Conservation (phyloP, 2,888 invertebrate genomes). For the Heliconius aoede region DNA sequence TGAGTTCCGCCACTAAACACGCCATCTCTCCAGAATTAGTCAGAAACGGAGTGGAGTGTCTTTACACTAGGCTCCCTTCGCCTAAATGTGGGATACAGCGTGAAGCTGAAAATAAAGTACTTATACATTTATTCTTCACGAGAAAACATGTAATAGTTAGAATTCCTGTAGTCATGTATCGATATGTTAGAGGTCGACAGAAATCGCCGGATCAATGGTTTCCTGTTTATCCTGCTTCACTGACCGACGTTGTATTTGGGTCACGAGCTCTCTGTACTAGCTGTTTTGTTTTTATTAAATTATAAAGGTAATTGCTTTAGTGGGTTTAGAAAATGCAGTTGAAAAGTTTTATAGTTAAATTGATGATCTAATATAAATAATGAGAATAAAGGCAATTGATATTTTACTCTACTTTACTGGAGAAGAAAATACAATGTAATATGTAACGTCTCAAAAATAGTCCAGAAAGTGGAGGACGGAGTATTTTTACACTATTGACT, state of each 20-base stretch:
- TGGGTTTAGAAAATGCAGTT: neutral
- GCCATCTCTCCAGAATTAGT: too few relatives aligned
- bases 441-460: too few relatives aligned
- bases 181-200: neutral
- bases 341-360: neutral
- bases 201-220: conserved; percentile 20
- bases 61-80: too few relatives aligned
- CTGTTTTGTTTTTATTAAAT: conserved; percentile 14
- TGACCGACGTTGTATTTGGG: conserved; percentile 20
- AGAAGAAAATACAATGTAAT: too few relatives aligned
- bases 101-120: too few relatives aligned
- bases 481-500: too few relatives aligned
- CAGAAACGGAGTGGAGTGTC: too few relatives aligned
- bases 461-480: too few relatives aligned
- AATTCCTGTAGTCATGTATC: neutral
- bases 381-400: too few relatives aligned
- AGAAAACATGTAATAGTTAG: neutral
- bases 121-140: neutral
- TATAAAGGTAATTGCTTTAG: conserved; percentile 4
- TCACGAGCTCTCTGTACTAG: neutral
- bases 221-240: conserved; percentile 18
- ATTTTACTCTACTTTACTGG: too few relatives aligned
- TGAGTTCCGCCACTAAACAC: too few relatives aligned
- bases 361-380: neutral
- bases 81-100: too few relatives aligned